Percentiles rank a stretch among this genome's conserved stretches.
phyloP scores from a whole-genome alignment of 2,113 vertebrate species.

The Cariama cristata region DNA sequence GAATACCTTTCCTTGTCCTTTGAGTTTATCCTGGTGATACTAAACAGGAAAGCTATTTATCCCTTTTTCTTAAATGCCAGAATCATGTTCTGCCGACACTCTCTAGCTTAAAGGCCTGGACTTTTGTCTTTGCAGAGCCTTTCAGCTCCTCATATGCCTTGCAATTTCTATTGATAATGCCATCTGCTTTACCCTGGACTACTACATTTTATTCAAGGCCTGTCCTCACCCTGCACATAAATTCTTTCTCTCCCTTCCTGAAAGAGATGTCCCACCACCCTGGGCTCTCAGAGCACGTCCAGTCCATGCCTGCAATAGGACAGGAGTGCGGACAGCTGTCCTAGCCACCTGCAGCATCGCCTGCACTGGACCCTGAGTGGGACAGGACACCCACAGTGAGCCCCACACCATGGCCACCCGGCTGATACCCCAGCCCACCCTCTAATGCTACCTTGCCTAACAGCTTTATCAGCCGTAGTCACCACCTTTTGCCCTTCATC shows the following conservation, averaged over 20 bases:
- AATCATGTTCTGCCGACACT: not conserved
- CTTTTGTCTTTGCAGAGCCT: not conserved
- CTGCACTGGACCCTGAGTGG: fast-evolving
- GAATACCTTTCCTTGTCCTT: not conserved
- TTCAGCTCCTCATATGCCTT: not conserved
- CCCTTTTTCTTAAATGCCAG: not conserved
- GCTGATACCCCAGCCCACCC: not conserved
- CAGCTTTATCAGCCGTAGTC: not conserved
- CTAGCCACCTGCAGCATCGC: fast-evolving
- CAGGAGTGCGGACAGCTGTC: not conserved
- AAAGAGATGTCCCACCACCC: not conserved
- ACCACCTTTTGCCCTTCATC: not conserved
- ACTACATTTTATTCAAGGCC: not conserved
- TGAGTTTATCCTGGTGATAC: not conserved
- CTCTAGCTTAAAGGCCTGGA: not conserved
- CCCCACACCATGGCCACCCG: not conserved
- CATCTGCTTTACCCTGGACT: not conserved
- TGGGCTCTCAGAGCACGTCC: fast-evolving
- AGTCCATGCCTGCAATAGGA: fast-evolving
- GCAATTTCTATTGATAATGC: not conserved
- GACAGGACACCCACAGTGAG: not conserved
- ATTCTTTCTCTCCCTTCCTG: not conserved
- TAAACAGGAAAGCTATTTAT: not conserved
- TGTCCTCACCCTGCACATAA: not conserved
- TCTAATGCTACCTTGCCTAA: fast-evolving